Base-by-base conservation (phyloP, 1,140 invertebrate genomes). In the Euura saliciscinereae region DNA sequence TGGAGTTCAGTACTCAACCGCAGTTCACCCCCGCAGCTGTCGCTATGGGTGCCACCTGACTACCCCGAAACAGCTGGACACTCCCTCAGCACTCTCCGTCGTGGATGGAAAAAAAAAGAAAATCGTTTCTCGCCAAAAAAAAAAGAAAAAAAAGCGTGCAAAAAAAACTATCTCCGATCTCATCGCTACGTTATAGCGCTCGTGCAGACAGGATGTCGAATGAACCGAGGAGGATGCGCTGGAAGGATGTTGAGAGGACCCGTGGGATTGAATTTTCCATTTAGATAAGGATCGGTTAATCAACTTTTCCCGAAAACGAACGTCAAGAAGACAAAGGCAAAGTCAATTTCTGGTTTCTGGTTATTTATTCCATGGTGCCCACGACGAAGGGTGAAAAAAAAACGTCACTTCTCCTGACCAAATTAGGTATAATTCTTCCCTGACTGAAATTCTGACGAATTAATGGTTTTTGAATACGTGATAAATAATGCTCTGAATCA, bases 21-120 rank as follows among this genome's bases (percentile, higher is more conserved):
- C 28, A 28, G 28, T 71, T 78, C 81, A 82, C 81, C 82, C 81
- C 78, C 80, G 75, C 81, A 83, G 80, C 81, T 83, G 81, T 82
- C 79, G 74, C 71, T 69, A 72, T 68, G 77, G 79, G 74, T 74
- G 80, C 80, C 81, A 82, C 78, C 80, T 82, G 81, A 81, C 78
- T 69, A 66, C 45, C 66, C 69, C 67, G 68, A 71, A 77, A 78
- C 81, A 83, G 81, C 81, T 83, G 81, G 80, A 80, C 75, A 8
- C 43, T 59, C 13, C 51, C 51, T 11, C 13, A 28, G 28, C 28
- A 28, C 51, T n/a, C 10, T n/a, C 46, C 8, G 51, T 59, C 10
- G 51, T 11, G 13, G 5, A 59, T 4, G 51, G 51, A 59, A 77
- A 80, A 78, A 80, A 78, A 77, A 71, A 70, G 59, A 73, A 59